These are phyloP conservation scores for Maccullochella peelii DNA, from an alignment of 2,113 vertebrate species.

Conservation along the genomic window DNA sequence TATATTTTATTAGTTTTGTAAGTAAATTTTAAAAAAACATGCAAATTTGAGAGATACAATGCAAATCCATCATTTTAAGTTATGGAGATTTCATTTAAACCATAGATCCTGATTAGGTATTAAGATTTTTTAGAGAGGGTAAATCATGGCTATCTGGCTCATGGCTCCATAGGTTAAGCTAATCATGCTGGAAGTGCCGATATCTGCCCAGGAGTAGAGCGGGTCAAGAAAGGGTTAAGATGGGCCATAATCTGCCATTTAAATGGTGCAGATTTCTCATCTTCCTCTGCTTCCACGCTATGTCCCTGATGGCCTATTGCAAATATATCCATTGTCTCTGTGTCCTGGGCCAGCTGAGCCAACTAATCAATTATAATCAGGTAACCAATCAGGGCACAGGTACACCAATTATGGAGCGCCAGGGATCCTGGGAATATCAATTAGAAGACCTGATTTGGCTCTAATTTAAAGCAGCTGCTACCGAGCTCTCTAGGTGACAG, in stretches of 20 bases:
- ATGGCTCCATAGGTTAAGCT: background rate
- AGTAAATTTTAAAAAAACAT: background rate
- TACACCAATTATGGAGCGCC: constrained; percentile 68
- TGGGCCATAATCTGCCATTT: constrained; percentile 10
- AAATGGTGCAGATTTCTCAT: constrained; percentile 12
- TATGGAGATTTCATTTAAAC: background rate
- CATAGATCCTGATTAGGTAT: background rate
- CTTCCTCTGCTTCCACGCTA: background rate
- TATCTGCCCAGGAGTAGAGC: background rate
- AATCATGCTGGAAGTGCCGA: background rate
- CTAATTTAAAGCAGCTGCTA: constrained; percentile 76
- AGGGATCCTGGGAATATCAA: constrained; percentile 72
- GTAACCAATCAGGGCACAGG: constrained; percentile 76
- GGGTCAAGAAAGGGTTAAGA: constrained; percentile 24
- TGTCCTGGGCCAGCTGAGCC: constrained; percentile 60
- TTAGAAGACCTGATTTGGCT: constrained; percentile 71
- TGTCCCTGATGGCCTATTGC: constrained; percentile 20
- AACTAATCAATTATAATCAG: constrained; percentile 77
- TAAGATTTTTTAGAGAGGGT: background rate
- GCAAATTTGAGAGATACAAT: background rate
- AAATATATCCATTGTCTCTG: constrained; percentile 41
- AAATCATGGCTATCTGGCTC: background rate
- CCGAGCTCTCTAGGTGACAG: constrained; percentile 53
- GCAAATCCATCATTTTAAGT: background rate
- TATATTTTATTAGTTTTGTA: background rate